These are phyloP conservation scores for Neomonachus schauinslandi DNA, from an alignment of 2,113 vertebrate species.

Conservation along the genomic window DNA sequence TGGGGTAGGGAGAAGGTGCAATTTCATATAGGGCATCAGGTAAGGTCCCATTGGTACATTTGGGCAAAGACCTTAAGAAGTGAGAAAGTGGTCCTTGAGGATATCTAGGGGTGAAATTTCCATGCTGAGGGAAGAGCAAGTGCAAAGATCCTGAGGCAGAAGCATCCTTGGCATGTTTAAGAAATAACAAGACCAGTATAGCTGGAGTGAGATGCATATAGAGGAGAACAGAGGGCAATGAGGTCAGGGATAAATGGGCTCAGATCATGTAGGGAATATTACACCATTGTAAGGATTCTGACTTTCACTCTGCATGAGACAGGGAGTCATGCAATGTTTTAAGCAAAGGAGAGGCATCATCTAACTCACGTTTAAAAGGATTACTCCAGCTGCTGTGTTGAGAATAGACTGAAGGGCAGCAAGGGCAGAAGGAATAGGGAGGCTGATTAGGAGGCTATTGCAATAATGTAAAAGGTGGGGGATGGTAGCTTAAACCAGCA, in stretches of 20 bases:
- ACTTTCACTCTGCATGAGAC: not conserved
- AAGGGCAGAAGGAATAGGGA: not conserved
- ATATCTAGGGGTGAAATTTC: not conserved
- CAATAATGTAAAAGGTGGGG: not conserved
- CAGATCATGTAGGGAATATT: not conserved
- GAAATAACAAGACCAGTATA: not conserved
- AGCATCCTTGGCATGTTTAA: not conserved
- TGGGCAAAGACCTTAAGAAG: not conserved
- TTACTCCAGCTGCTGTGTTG: not conserved
- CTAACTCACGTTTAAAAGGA: not conserved
- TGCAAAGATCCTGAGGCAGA: not conserved
- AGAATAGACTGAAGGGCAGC: not conserved
- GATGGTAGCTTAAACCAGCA: not conserved
- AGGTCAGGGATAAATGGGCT: not conserved
- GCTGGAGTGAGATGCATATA: not conserved
- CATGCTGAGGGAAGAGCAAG: not conserved
- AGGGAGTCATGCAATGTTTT: not conserved
- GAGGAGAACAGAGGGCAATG: not conserved
- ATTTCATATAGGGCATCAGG: not conserved
- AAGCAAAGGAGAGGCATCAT: not conserved
- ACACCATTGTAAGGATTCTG: not conserved
- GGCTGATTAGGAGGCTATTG: not conserved
- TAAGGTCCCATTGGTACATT: not conserved
- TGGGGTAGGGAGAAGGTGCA: not conserved
- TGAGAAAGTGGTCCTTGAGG: not conserved